These are phyloP conservation scores for Ephestia elutella DNA, from an alignment of 1,140 invertebrate species.

Conservation along the genomic window DNA sequence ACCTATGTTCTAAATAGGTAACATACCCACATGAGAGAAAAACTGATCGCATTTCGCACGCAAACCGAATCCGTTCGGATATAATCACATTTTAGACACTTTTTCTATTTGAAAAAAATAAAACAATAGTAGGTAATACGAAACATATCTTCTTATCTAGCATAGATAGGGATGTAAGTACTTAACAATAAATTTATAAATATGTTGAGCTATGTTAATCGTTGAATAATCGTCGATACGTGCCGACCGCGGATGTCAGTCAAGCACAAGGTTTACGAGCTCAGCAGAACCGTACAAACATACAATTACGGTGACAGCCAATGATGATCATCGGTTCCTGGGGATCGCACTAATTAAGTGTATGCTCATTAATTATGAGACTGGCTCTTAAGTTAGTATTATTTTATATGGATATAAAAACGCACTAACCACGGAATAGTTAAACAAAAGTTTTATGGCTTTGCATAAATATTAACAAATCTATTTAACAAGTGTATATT, in stretches of 20 bases:
- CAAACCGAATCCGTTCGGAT: no score
- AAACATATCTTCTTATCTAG: no score
- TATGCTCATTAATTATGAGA: not conserved
- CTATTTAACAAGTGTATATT: no score
- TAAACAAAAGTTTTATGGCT: no score
- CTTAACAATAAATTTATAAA: not conserved
- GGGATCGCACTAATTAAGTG: not conserved
- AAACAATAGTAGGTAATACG: no score
- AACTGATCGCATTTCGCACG: no score
- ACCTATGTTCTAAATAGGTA: no score
- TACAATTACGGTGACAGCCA: not conserved
- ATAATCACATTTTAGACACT: no score
- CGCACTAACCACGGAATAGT: no score
- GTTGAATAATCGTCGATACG: not conserved
- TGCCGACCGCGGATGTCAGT: not conserved
- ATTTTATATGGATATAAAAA: not conserved
- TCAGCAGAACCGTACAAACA: not conserved
- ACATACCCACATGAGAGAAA: no score
- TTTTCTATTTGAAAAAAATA: no score
- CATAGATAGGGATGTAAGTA: not conserved
- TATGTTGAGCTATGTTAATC: not conserved
- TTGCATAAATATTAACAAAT: no score
- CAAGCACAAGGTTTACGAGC: not conserved
- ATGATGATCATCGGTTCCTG: not conserved
- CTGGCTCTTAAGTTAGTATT: slow-evolving; percentile 1